Conservation (phyloP, 2,797 vertebrate genomes). For the Propithecus perrieri region DNA sequence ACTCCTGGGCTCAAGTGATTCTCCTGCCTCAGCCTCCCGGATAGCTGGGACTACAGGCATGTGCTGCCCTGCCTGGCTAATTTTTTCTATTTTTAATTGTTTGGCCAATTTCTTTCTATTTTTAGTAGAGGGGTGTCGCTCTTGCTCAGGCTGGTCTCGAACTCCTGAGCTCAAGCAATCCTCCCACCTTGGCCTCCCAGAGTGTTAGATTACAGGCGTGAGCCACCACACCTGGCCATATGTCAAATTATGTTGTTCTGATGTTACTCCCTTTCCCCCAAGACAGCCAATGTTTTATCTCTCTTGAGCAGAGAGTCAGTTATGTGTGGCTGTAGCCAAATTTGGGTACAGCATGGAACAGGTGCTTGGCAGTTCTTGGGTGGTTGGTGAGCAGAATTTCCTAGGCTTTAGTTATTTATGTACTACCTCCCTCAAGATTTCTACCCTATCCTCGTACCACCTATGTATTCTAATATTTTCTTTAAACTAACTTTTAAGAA, state of each 20-base stretch:
- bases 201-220: too few species aligned
- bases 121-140: too few species aligned
- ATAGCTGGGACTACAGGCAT: too few species aligned
- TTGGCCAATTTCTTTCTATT: too few species aligned
- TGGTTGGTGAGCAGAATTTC: neutral
- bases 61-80: too few species aligned
- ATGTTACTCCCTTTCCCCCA: neutral
- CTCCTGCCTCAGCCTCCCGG: too few species aligned
- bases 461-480: neutral
- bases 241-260: neutral
- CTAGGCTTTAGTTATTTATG: neutral
- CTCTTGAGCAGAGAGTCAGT: neutral
- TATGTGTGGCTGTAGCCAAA: constrained; percentile 37
- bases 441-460: neutral
- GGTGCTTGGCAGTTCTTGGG: constrained; percentile 38
- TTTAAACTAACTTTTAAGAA: constrained; percentile 35
- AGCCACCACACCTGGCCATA: neutral
- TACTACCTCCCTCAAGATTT: neutral
- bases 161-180: too few species aligned
- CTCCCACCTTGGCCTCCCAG: too few species aligned
- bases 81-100: too few species aligned
- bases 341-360: constrained; percentile 41
- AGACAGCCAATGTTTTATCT: neutral
- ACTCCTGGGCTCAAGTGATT: too few species aligned
- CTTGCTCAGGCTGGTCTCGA: too few species aligned